These are phyloP conservation scores for Agrotis segetum DNA, from an alignment of 2,888 invertebrate species.

Conservation along the genomic window DNA sequence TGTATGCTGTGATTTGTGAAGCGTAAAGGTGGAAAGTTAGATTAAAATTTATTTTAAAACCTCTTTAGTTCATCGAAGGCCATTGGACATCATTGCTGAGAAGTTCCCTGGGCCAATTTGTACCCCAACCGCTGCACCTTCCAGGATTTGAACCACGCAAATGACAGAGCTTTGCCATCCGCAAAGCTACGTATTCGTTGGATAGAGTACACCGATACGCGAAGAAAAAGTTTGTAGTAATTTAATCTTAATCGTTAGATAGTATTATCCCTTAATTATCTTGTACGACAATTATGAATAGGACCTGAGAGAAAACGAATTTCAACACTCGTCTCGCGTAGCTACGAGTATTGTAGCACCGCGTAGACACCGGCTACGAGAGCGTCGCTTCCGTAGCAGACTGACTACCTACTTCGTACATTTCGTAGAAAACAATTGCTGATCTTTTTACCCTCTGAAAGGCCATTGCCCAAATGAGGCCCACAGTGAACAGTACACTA, in stretches of 20 bases:
- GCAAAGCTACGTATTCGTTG: too few relatives aligned
- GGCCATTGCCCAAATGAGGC: too few relatives aligned
- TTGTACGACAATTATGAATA: background rate
- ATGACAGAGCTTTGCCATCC: too few relatives aligned
- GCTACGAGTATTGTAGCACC: conserved; percentile 17
- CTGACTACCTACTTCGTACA: background rate
- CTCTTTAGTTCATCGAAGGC: background rate
- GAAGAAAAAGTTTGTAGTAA: too few relatives aligned
- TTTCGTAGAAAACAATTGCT: conserved; percentile 19
- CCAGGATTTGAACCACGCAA: too few relatives aligned
- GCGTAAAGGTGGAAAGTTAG: conserved; percentile 1
- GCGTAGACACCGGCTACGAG: conserved; percentile 50
- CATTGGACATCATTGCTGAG: background rate
- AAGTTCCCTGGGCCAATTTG: too few relatives aligned
- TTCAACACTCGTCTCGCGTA: background rate
- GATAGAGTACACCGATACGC: too few relatives aligned
- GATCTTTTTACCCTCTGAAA: background rate
- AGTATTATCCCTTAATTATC: background rate
- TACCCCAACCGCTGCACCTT: too few relatives aligned
- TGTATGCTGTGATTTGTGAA: conserved; percentile 14
- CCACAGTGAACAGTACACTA: too few relatives aligned
- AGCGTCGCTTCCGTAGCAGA: conserved; percentile 30
- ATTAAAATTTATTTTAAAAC: background rate
- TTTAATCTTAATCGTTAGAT: background rate
- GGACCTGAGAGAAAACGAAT: background rate